Evolutionary conservation across 2,113 vertebrate genomes (phyloP).

Genomic region (Parus major): DNA sequence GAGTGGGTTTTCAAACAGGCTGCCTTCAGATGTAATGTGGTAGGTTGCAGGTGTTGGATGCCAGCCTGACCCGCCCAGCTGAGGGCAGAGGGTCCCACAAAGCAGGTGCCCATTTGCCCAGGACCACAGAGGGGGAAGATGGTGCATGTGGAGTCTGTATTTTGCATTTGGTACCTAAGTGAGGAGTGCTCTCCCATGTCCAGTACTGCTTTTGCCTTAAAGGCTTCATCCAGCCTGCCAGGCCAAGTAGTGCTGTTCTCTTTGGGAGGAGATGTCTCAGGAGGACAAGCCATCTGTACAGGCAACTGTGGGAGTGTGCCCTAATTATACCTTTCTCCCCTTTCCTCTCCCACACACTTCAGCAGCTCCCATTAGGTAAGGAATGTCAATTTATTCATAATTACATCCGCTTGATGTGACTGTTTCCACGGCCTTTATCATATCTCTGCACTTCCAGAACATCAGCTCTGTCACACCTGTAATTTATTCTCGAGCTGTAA

Average conservation of each 20-base stretch:
- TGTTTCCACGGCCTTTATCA: background rate
- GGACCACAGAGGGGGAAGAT: background rate
- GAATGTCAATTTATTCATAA: constrained; percentile 38
- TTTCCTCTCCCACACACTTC: background rate
- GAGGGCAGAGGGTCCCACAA: background rate
- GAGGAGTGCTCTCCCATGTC: background rate
- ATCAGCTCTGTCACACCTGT: constrained; percentile 56
- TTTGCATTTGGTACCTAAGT: fast-evolving
- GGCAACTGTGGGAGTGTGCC: background rate
- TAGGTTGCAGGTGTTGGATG: background rate
- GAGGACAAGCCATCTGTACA: background rate
- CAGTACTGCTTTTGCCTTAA: background rate
- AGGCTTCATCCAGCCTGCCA: background rate
- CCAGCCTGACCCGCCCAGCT: background rate
- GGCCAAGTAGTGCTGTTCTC: background rate
- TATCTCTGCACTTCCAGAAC: constrained; percentile 48
- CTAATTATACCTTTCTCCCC: background rate
- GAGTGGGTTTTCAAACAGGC: background rate
- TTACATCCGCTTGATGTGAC: constrained; percentile 1
- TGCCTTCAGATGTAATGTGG: background rate
- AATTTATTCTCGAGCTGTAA: constrained; percentile 54
- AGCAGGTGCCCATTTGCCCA: too few species aligned
- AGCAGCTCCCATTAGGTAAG: background rate
- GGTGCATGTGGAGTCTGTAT: fast-evolving
- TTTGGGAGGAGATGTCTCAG: background rate